Conservation (phyloP, 2,797 vertebrate species). For the Scarus forsteni region DNA sequence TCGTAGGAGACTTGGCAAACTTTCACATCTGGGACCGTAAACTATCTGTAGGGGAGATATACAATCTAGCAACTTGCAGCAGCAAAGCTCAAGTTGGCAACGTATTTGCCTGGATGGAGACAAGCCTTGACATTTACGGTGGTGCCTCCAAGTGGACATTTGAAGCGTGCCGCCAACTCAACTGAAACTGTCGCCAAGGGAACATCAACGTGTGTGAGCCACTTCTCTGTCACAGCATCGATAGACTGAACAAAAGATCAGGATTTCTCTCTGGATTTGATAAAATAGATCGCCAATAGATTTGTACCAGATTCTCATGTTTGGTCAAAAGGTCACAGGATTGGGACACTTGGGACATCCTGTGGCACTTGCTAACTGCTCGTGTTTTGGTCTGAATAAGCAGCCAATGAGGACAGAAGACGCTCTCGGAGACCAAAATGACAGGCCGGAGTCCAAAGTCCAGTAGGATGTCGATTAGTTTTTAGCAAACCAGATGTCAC, state of each 20-base stretch:
- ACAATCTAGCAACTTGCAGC: constrained; percentile 96
- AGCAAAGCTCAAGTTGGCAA: constrained; percentile 94
- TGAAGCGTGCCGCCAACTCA: constrained; percentile 96
- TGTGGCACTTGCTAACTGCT: constrained; percentile 29
- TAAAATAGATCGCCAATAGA: constrained; percentile 70
- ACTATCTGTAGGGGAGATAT: constrained; percentile 93
- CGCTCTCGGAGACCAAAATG: constrained; percentile 44
- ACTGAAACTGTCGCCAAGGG: constrained; percentile 80
- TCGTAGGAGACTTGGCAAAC: constrained; percentile 95
- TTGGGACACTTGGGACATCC: constrained; percentile 40
- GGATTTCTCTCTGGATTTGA: constrained; percentile 67
- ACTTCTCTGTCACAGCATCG: constrained; percentile 51
- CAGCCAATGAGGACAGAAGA: constrained; percentile 46
- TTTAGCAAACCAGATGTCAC: constrained; percentile 68
- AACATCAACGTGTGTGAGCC: constrained; percentile 44
- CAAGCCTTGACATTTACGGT: constrained; percentile 94
- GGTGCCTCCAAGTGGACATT: constrained; percentile 98
- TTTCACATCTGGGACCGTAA: constrained; percentile 98
- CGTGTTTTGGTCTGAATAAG: constrained; percentile 39
- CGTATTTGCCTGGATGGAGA: constrained; percentile 95
- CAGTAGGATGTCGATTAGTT: constrained; percentile 60
- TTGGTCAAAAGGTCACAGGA: constrained; percentile 61
- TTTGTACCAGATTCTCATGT: constrained; percentile 61
- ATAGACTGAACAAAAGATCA: constrained; percentile 54
- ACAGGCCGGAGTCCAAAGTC: constrained; percentile 47